Base-by-base conservation (phyloP, 2,797 vertebrate species). In the Rachycentron canadum region DNA sequence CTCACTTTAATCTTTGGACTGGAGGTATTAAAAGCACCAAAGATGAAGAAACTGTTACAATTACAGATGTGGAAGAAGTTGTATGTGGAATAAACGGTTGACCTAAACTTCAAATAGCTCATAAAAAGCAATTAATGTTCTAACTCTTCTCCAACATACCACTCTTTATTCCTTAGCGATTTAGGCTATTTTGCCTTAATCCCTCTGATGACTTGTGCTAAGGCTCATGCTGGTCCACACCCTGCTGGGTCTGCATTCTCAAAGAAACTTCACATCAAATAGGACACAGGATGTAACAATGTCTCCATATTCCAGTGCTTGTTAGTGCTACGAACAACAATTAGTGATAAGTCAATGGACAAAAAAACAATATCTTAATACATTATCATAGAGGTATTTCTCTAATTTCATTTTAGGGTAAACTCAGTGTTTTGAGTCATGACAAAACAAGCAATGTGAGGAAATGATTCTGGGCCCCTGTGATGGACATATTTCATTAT, bases 1-100 rank as follows among this genome's bases (percentile, higher is more conserved):
- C 72, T 70, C 26, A 73, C 34, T 71, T 63, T 61, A 7, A 55
- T 26, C 62, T 63, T 62, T 72, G 10, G 17, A 73, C 47, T 49
- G 30, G 2, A 3, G 40, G 25, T 34, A 49, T 47, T 30, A 34
- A 60, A 36, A 58, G 17, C 19, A 19, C 13, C 28, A 56, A 23
- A 45, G 38, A 59, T 60, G 10, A 16, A 28, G 13, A 59, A 40
- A 28, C 6, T 0, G 32, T 64, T 30, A 23, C 49, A 28, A 23
- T 4, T 41, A 23, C 69, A 76, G 59, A 75, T 32, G 23, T 52
- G 14, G 32, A 32, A 32, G 7, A 53, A 32, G 53, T 13, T 53
- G 43, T n/a, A 28, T 52, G 45, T 43, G 45, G 10, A 26, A 64
- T 57, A 49, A 61, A 50, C 17, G n/a, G 25, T 2, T 49, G 23